These are phyloP conservation scores for Hylaea fasciaria DNA, from an alignment of 2,888 invertebrate genomes.

Conservation along the genomic window DNA sequence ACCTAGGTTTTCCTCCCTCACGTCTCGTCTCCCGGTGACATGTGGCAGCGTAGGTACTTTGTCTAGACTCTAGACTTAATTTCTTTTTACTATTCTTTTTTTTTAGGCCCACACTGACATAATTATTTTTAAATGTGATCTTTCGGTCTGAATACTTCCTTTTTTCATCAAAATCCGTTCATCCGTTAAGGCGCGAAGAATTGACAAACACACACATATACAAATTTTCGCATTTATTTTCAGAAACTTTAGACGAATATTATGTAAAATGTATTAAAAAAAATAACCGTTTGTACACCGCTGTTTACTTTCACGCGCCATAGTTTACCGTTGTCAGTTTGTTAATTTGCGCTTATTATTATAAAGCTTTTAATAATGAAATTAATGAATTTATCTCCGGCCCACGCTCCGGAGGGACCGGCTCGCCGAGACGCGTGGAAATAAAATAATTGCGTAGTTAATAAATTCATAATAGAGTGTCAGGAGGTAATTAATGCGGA, in stretches of 20 bases:
- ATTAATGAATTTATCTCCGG: constrained; percentile 14
- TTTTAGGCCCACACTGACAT: no score
- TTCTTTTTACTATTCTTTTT: not conserved
- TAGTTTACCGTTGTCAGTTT: not conserved
- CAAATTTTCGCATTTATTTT: no score
- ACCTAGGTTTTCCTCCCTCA: constrained; percentile 26
- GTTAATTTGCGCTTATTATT: constrained; percentile 11
- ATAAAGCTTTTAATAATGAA: not conserved
- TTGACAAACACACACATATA: no score
- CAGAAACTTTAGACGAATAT: no score
- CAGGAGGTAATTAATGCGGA: constrained; percentile 33
- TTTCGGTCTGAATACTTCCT: no score
- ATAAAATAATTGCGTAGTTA: constrained; percentile 37
- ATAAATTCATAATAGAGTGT: constrained; percentile 40
- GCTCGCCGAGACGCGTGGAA: constrained; percentile 25
- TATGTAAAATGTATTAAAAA: no score
- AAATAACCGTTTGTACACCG: not conserved
- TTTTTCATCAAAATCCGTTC: no score
- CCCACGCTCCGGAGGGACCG: constrained; percentile 16
- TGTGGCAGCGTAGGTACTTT: not conserved
- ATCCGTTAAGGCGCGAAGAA: no score
- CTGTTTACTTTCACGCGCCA: constrained; percentile 1
- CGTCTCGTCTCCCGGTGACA: constrained; percentile 2
- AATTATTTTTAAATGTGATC: no score
- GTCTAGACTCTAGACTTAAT: not conserved